phyloP scores from a whole-genome alignment of 37 sponge, comb jelly and placozoan genomes.

The Spongilla lacustris region DNA sequence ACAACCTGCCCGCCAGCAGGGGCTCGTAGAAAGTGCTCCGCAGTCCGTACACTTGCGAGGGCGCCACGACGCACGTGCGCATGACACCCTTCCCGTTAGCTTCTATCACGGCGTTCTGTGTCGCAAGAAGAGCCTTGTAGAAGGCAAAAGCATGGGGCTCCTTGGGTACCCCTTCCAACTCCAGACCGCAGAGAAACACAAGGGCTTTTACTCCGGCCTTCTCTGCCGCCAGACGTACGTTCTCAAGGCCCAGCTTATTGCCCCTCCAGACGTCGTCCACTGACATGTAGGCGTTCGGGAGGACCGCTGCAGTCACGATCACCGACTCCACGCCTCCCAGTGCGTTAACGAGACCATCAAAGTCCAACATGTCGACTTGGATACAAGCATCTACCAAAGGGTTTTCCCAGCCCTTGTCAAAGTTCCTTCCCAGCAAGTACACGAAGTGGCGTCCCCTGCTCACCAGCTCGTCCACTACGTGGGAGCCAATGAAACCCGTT shows the following conservation, averaged over 20 bases:
- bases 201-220: constrained; percentile 61
- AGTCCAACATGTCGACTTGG: constrained; percentile 74
- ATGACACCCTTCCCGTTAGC: constrained; percentile 49
- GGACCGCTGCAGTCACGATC: constrained; percentile 39
- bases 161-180: neutral
- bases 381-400: constrained; percentile 61
- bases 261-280: constrained; percentile 50
- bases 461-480: constrained; percentile 68
- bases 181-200: constrained; percentile 36
- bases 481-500: constrained; percentile 74
- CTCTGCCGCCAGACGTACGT: constrained; percentile 49
- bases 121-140: constrained; percentile 2
- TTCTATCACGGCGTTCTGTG: constrained; percentile 11
- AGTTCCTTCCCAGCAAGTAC: constrained; percentile 65
- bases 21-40: constrained; percentile 6
- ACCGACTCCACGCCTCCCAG: constrained; percentile 74
- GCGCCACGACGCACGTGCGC: constrained; percentile 53
- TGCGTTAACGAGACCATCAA: constrained; percentile 57
- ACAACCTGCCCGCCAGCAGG: constrained; percentile 43
- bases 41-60: constrained; percentile 55
- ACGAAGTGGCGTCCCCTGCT: constrained; percentile 47
- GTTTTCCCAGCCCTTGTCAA: constrained; percentile 42
- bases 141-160: constrained; percentile 23
- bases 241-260: constrained; percentile 36
- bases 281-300: constrained; percentile 55